Base-by-base conservation (phyloP, 2,113 vertebrate species). In the Pungitius pungitius region DNA sequence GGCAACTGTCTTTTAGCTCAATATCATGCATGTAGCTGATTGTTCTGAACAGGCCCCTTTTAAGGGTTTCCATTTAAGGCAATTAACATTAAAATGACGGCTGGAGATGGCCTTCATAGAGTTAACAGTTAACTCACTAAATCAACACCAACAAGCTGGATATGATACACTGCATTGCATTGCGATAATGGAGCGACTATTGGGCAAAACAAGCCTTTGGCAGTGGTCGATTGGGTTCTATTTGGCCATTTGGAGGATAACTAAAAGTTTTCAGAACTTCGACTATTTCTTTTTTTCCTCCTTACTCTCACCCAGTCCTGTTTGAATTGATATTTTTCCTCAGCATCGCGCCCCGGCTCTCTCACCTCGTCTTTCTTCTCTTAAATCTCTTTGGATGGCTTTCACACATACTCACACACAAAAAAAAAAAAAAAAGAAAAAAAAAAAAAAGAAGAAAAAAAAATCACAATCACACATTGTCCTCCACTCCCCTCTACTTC, bases 401-500 rank as follows among this genome's bases (percentile, higher is more conserved):
- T 18, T 85, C 69, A 58, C 69, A 73, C 49, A 27, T 26, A 72
- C 39, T 27, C 61, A n/a, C 63, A 51, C 66, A 69, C 49, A 37
- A 4, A 35, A 5, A 35, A 35, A 35, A 35, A 4, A 35, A 35
- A 30, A 30, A 30, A n/a, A n/a, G n/a, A n/a, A n/a, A n/a, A n/a
- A n/a, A n/a, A n/a, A n/a, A n/a, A n/a, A n/a, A n/a, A n/a, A n/a
- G n/a, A n/a, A n/a, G n/a, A n/a, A n/a, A n/a, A 30, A 30, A 30
- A 56, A 47, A 64, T 71, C 40, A 74, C 69, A 77, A 75, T 78
- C 75, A 67, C 59, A 74, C 76, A 54, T 70, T 47, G 56, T 78
- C 75, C 54, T 72, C 26, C 59, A 30, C 35, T 68, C 54, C 27
- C 73, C 60, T 63, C 52, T 47, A 40, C 35, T 57, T 61, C 52